These are phyloP conservation scores for Momotus momota DNA, from an alignment of 2,797 vertebrate genomes.

Conservation along the genomic window DNA sequence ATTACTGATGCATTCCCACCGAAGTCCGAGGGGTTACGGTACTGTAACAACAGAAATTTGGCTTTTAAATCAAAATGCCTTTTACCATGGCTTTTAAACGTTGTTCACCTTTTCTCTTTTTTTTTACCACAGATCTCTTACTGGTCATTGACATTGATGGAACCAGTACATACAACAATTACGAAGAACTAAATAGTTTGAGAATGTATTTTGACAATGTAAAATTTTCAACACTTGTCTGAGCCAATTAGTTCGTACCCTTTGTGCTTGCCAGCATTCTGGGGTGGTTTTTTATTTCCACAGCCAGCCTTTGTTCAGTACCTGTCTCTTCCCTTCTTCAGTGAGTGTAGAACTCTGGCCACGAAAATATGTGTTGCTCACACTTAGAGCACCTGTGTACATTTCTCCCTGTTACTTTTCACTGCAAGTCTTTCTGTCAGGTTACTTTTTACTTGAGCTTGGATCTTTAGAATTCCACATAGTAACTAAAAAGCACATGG, in stretches of 20 bases:
- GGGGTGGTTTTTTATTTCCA: not conserved
- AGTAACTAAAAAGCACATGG: not conserved
- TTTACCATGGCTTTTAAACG: not conserved
- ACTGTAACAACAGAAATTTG: not conserved
- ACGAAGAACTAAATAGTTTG: not conserved
- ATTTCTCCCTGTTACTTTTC: not conserved
- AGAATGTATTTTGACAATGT: fast-evolving
- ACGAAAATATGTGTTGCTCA: not conserved
- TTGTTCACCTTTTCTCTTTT: not conserved
- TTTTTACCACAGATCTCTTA: not conserved
- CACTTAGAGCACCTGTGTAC: not conserved
- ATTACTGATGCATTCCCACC: not conserved
- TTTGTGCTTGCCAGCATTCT: not conserved
- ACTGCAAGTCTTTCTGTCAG: not conserved
- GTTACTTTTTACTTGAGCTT: not conserved
- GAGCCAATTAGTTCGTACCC: not conserved
- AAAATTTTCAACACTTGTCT: not conserved
- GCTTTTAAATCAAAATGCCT: not conserved
- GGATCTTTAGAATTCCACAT: not conserved
- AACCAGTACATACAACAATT: not conserved
- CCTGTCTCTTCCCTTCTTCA: not conserved
- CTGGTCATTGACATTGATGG: not conserved
- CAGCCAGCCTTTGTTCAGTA: not conserved
- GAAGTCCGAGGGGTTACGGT: not conserved
- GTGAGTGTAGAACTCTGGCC: not conserved